Evolutionary conservation across 2,888 invertebrate species (phyloP).

Genomic region (Erebia aethiops): DNA sequence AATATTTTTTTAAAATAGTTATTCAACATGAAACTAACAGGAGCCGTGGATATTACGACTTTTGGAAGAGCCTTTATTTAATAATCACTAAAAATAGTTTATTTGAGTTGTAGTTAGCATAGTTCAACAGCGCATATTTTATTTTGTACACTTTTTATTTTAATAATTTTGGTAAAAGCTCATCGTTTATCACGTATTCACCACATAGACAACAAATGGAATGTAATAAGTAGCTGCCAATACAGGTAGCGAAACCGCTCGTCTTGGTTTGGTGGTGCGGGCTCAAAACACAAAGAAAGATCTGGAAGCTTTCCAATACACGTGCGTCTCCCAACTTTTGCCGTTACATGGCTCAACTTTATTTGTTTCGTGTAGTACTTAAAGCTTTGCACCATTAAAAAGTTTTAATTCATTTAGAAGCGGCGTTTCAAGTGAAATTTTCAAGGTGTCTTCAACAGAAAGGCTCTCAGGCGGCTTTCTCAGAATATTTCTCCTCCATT

Average conservation of each 20-base stretch:
- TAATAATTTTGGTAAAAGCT: neutral
- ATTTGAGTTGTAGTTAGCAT: no score
- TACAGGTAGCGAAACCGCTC: neutral
- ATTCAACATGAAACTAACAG: no score
- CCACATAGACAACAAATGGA: neutral
- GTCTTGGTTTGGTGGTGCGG: conserved; percentile 5
- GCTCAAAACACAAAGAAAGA: conserved; percentile 14
- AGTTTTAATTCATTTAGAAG: conserved; percentile 52
- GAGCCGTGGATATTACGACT: no score
- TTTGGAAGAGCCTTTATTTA: no score
- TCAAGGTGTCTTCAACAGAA: conserved; percentile 11
- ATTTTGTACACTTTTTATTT: neutral
- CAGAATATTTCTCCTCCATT: neutral
- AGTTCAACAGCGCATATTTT: no score
- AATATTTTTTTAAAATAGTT: no score
- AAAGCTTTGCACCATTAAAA: conserved; percentile 56
- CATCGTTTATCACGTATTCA: neutral
- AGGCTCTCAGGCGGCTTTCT: conserved; percentile 1
- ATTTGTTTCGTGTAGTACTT: conserved; percentile 52
- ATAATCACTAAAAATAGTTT: no score
- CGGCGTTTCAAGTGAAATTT: conserved; percentile 10
- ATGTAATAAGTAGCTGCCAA: neutral
- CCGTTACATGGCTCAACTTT: conserved; percentile 39
- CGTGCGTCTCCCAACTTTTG: conserved; percentile 32
- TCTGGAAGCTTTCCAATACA: conserved; percentile 30